Conservation (phyloP, 2,888 invertebrate species). For the Tenthredo amoena region DNA sequence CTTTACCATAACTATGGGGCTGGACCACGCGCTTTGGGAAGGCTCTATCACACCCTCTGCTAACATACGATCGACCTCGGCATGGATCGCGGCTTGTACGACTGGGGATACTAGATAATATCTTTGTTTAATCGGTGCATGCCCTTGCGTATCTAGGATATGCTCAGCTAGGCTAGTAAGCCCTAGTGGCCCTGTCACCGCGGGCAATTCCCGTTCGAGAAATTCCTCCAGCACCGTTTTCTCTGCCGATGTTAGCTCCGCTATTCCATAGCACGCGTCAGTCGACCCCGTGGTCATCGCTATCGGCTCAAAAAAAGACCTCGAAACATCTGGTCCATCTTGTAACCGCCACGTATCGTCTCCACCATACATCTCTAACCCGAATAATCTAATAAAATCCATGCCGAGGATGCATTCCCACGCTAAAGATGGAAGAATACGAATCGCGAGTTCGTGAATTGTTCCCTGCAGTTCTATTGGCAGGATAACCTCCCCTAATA, state of each 20-base stretch:
- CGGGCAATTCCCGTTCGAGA: background rate
- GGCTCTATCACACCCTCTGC: constrained; percentile 65
- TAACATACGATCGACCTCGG: constrained; percentile 64
- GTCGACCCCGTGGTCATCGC: background rate
- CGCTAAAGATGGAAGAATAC: background rate
- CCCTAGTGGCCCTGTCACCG: no score
- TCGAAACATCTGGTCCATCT: background rate
- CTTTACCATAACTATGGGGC: constrained; percentile 64
- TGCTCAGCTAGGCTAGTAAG: no score
- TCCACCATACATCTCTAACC: background rate
- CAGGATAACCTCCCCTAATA: background rate
- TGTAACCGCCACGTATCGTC: background rate
- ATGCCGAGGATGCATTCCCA: background rate
- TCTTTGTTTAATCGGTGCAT: no score
- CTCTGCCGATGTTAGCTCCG: background rate
- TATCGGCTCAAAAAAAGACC: background rate
- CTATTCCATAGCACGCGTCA: background rate
- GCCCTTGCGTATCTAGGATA: no score
- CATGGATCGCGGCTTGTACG: background rate
- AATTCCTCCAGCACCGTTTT: background rate
- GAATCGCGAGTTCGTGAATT: background rate
- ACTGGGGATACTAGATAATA: no score
- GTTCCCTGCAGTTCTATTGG: background rate
- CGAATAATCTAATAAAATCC: background rate
- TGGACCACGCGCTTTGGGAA: constrained; percentile 64